Percentiles rank a stretch among this genome's conserved stretches.
phyloP scores from a whole-genome alignment of 2,113 vertebrate species.

The Antechinus stuartii region DNA sequence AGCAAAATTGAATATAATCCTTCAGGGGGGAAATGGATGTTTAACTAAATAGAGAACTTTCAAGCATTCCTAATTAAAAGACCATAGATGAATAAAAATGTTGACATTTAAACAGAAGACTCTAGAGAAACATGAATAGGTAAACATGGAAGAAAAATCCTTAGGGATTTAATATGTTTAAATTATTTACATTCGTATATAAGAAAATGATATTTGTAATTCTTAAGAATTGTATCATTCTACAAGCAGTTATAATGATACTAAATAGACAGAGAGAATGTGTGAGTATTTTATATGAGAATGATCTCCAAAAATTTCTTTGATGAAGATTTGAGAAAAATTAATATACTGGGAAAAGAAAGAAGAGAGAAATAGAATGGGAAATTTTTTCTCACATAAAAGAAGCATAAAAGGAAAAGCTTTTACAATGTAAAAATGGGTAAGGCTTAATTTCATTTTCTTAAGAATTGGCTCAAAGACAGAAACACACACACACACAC shows the following conservation, averaged over 20 bases:
- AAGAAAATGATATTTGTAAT: not conserved
- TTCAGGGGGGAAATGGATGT: not conserved
- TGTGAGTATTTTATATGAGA: not conserved
- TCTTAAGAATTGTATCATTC: not conserved
- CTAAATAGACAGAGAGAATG: not conserved
- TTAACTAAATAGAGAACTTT: not conserved
- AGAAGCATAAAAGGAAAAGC: not conserved
- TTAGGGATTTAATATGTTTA: not conserved
- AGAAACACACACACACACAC: too few species aligned
- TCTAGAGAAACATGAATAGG: not conserved
- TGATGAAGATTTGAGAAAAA: not conserved
- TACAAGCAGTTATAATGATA: not conserved
- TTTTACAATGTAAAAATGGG: not conserved
- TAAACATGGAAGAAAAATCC: not conserved
- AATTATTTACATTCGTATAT: not conserved
- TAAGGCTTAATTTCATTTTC: too few species aligned
- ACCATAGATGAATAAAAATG: not conserved
- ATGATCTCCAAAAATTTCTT: not conserved
- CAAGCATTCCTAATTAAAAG: not conserved
- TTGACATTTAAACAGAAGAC: not conserved
- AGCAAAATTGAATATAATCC: not conserved
- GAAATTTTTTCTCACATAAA: not conserved
- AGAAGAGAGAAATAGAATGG: too few species aligned
- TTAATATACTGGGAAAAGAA: not conserved
- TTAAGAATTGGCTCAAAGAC: not conserved